Base-by-base conservation (phyloP, 2,888 invertebrate species). In the Lithophane socia region DNA sequence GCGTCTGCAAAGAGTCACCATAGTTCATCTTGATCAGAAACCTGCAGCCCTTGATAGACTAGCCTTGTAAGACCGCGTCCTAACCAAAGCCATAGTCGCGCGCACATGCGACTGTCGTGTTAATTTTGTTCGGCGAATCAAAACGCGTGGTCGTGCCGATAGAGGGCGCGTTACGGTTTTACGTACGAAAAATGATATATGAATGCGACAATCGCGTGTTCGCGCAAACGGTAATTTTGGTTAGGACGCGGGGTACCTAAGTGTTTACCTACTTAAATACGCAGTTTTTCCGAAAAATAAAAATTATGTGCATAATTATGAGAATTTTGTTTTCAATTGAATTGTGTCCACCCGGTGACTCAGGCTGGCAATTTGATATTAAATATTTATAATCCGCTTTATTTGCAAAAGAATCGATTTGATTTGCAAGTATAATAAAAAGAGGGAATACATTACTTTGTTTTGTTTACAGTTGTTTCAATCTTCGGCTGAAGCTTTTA, bases 311-410 rank as follows among this genome's bases (percentile, higher is more conserved):
- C 71, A 73, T 83, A 70, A 64, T 75, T 73, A 76, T 75, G 65
- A 58, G 44, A 63, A 44, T 60, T 54, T 73, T 73, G 54, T 82
- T 84, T 78, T 49, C 13, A 13, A 71, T 74, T 73, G 60, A 60
- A 73, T 82, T 69, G 64, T 68, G 65, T 74, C 65, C 65, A 63
- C 54, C 63, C 29, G 29, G 42, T 37, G 54, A 65, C 68, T 65
- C 56, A 67, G 77, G 71, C 71, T 85, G 49, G 73, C 56, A 82
- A 85, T 86, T 86, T 58, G 37, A 52, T 78, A 82, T 85, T 65
- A 82, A 85, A 84, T 86, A 84, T 84, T 84, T 78, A 78, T 86
- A 73, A 78, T 85, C 74, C 63, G 56, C 72, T 82, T 64, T 80
- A 77, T 73, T 83, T 82, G 54, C 61, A 85, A 85, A 75, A 60